These are phyloP conservation scores for Erethizon dorsatum DNA, from an alignment of 2,797 vertebrate genomes.

Conservation along the genomic window DNA sequence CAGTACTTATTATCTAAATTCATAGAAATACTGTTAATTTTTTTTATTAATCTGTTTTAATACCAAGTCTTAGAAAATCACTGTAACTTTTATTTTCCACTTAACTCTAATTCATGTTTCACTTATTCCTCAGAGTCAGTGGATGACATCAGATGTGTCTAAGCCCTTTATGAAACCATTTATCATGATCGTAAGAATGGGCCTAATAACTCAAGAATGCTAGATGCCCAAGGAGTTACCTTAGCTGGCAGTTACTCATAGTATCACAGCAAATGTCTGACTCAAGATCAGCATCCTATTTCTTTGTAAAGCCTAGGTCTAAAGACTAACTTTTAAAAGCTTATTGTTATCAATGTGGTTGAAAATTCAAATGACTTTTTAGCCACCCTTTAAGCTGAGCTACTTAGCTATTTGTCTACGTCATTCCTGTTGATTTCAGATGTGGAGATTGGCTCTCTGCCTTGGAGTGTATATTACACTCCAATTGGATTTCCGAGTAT, in stretches of 20 bases:
- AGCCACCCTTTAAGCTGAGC: conserved; percentile 56
- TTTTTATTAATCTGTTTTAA: conserved; percentile 62
- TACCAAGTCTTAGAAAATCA: conserved; percentile 76
- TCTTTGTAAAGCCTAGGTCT: conserved; percentile 19
- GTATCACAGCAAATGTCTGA: conserved; percentile 8
- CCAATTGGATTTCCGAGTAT: background rate
- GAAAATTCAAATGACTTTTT: conserved; percentile 62
- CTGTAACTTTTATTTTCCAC: conserved; percentile 73
- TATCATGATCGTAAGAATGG: conserved; percentile 76
- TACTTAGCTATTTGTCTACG: background rate
- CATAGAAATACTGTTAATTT: conserved; percentile 31
- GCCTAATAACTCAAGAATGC: conserved; percentile 43
- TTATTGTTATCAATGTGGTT: conserved; percentile 31
- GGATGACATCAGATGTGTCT: conserved; percentile 76
- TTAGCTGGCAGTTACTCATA: background rate
- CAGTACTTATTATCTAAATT: background rate
- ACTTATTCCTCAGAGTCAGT: conserved; percentile 69
- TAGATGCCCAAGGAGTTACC: background rate
- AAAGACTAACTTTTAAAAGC: conserved; percentile 16
- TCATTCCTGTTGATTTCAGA: conserved; percentile 59
- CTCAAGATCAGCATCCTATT: background rate
- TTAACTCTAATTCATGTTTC: conserved; percentile 80
- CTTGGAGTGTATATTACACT: no score
- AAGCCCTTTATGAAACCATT: conserved; percentile 83
- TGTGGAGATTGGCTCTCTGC: background rate